Conservation (phyloP, 2,113 vertebrate species). For the Plestiodon gilberti region DNA sequence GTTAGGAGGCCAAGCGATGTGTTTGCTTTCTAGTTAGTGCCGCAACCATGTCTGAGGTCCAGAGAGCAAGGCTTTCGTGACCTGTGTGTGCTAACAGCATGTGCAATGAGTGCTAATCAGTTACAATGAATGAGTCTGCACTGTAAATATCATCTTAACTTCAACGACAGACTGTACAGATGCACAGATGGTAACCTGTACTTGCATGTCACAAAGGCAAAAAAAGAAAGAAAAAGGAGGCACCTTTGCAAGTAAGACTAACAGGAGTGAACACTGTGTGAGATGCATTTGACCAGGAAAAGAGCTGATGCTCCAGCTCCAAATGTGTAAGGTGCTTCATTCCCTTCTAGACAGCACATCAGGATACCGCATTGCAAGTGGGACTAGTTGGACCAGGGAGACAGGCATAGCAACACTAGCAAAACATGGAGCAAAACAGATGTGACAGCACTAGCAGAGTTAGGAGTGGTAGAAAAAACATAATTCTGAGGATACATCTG, state of each 20-base stretch:
- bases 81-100: accelerated
- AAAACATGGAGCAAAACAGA: too few relatives aligned
- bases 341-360: too few relatives aligned
- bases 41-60: background rate
- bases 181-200: background rate
- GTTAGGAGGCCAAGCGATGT: background rate
- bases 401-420: too few relatives aligned
- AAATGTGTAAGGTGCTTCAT: too few relatives aligned
- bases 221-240: background rate
- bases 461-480: too few relatives aligned
- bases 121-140: accelerated
- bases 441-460: too few relatives aligned
- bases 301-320: too few relatives aligned
- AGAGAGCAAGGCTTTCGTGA: background rate
- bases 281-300: background rate
- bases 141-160: background rate
- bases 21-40: background rate
- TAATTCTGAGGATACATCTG: too few relatives aligned
- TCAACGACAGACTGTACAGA: background rate
- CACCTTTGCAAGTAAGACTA: background rate
- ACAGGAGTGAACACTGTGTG: background rate
- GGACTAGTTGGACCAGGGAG: background rate
- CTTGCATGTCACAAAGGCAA: background rate
- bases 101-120: accelerated
- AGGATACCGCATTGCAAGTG: background rate